Percentiles rank a stretch among this genome's conserved stretches.
These are phyloP conservation scores for Phylloscopus collybita DNA, from an alignment of 2,797 vertebrate genomes.

Conservation along the genomic window DNA sequence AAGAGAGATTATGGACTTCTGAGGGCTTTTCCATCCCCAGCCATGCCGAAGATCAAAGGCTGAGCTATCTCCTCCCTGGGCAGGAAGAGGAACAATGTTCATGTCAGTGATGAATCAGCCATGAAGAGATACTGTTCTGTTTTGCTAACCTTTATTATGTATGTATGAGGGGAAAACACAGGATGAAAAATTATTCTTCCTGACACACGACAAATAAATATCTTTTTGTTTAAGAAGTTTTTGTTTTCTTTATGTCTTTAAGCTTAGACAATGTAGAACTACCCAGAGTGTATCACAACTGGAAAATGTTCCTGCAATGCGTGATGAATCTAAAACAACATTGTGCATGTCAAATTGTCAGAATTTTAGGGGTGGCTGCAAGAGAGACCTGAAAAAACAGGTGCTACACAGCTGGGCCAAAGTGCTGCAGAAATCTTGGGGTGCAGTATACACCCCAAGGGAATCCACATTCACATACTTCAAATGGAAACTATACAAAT, in stretches of 20 bases:
- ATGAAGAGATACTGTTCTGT: neutral
- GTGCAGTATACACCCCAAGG: neutral
- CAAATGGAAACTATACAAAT: neutral
- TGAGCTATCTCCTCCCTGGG: neutral
- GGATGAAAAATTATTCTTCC: conserved; percentile 20
- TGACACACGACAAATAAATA: conserved; percentile 29
- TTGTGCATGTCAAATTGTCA: neutral
- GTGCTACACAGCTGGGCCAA: neutral
- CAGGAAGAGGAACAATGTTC: neutral
- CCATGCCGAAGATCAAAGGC: neutral
- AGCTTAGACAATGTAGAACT: neutral
- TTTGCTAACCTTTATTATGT: conserved; percentile 5
- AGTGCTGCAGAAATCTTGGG: neutral
- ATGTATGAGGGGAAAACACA: neutral
- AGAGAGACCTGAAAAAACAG: neutral
- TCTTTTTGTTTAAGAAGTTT: conserved; percentile 15
- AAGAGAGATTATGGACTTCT: neutral
- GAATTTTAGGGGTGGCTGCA: neutral
- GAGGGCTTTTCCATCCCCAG: neutral
- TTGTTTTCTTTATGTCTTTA: conserved; percentile 24
- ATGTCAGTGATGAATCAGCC: neutral
- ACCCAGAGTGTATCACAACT: neutral
- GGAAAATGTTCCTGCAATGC: neutral
- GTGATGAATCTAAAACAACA: neutral
- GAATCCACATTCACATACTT: neutral